These are phyloP conservation scores for Nanorana parkeri DNA, from an alignment of 2,113 vertebrate genomes.

Conservation along the genomic window DNA sequence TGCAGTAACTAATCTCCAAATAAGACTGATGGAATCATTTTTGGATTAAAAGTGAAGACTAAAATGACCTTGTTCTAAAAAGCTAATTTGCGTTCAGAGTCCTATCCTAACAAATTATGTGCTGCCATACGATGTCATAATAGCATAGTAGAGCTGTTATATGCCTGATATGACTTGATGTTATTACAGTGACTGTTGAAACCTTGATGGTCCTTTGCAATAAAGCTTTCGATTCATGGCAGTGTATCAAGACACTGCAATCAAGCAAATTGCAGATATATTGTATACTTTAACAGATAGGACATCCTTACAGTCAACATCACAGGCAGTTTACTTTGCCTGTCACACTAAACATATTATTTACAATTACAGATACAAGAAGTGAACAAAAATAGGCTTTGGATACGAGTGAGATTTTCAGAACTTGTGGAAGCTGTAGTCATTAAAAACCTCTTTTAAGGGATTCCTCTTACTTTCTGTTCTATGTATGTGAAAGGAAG, in stretches of 20 bases:
- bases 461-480: too few relatives aligned
- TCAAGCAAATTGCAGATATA: background rate
- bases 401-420: too few relatives aligned
- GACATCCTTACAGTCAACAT: too few relatives aligned
- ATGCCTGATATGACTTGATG: background rate
- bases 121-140: slow-evolving; percentile 2
- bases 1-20: background rate
- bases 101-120: background rate
- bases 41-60: slow-evolving; percentile 1
- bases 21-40: background rate
- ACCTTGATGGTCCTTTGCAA: slow-evolving; percentile 29
- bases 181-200: slow-evolving; percentile 16
- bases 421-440: too few relatives aligned
- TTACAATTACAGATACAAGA: too few relatives aligned
- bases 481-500: too few relatives aligned
- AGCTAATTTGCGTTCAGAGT: slow-evolving; percentile 11
- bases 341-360: too few relatives aligned
- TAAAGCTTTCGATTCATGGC: background rate
- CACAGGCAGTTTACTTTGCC: too few relatives aligned
- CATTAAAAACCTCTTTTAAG: too few relatives aligned
- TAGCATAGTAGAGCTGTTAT: background rate
- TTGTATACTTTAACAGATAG: too few relatives aligned
- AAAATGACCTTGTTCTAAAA: slow-evolving; percentile 25
- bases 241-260: background rate
- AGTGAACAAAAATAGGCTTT: too few relatives aligned